These are phyloP conservation scores for Oostethus manadensis DNA, from an alignment of 2,113 vertebrate genomes.

Conservation along the genomic window DNA sequence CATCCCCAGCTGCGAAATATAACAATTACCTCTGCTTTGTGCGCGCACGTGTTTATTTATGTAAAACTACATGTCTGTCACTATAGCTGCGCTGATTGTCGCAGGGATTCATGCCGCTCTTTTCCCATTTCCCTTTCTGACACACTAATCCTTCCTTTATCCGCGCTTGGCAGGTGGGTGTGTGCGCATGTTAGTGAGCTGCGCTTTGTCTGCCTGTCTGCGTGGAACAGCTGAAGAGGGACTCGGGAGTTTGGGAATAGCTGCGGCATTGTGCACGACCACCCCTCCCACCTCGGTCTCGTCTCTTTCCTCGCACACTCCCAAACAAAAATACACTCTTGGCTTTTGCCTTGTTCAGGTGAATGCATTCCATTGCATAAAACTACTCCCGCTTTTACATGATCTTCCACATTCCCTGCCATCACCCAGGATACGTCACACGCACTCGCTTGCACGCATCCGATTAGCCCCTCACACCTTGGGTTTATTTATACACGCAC, in stretches of 20 bases:
- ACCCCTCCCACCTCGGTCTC: slow-evolving; percentile 16
- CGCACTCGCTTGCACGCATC: slow-evolving; percentile 18
- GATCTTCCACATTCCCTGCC: slow-evolving; percentile 27
- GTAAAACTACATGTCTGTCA: slow-evolving; percentile 33
- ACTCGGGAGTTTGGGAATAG: slow-evolving; percentile 40
- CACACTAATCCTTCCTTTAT: slow-evolving; percentile 60
- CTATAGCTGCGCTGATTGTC: slow-evolving; percentile 43
- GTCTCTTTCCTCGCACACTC: slow-evolving; percentile 8
- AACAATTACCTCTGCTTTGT: slow-evolving; percentile 21
- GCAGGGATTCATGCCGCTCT: slow-evolving; percentile 50
- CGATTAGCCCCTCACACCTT: slow-evolving; percentile 34
- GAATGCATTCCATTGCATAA: slow-evolving; percentile 30
- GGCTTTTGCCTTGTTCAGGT: slow-evolving; percentile 32
- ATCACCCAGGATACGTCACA: slow-evolving; percentile 19
- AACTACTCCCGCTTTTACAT: slow-evolving; percentile 30
- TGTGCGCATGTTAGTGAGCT: slow-evolving; percentile 16
- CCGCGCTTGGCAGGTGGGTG: slow-evolving; percentile 56
- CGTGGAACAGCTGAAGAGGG: slow-evolving; percentile 33
- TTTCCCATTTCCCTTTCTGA: slow-evolving; percentile 50
- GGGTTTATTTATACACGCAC: slow-evolving; percentile 57
- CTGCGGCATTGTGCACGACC: slow-evolving; percentile 22
- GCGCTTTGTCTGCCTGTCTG: slow-evolving; percentile 23
- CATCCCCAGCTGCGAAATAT: slow-evolving; percentile 13
- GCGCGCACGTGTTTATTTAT: slow-evolving; percentile 13
- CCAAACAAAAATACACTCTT: background rate